Conservation (phyloP, 2,888 invertebrate genomes). For the Cantharis rufa region DNA sequence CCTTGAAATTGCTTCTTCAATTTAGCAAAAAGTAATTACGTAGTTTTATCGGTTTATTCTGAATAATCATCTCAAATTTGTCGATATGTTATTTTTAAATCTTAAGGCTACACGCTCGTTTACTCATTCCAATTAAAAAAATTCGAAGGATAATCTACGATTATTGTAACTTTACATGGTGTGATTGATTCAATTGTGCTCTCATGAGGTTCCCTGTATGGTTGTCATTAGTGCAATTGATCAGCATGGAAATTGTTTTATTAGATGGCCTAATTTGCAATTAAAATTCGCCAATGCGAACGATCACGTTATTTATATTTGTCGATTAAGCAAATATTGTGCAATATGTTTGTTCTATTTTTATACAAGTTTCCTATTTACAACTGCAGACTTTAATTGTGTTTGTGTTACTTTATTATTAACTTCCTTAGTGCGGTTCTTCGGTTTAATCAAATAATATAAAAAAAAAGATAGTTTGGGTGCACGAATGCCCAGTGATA, state of each 20-base stretch:
- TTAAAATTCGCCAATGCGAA: background rate
- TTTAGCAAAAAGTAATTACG: background rate
- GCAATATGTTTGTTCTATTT: background rate
- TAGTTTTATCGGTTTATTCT: background rate
- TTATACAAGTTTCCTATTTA: background rate
- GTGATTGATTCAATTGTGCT: background rate
- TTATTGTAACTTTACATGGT: background rate
- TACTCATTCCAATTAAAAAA: background rate
- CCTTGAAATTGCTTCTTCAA: background rate
- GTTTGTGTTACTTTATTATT: background rate
- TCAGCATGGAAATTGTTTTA: background rate
- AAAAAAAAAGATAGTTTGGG: too few species aligned
- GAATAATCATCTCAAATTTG: background rate
- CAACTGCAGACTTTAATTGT: background rate
- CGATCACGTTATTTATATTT: background rate
- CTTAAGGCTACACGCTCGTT: background rate
- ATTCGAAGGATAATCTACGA: background rate
- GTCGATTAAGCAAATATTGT: constrained; percentile 6
- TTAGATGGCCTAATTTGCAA: background rate
- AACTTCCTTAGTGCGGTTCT: background rate
- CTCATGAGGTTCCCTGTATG: background rate
- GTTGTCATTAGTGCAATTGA: background rate
- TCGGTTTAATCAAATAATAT: background rate
- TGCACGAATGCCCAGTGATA: background rate
- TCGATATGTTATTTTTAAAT: constrained; percentile 2